Base-by-base conservation (phyloP, 2,797 vertebrate species). In the Melanotaenia trifasciata region DNA sequence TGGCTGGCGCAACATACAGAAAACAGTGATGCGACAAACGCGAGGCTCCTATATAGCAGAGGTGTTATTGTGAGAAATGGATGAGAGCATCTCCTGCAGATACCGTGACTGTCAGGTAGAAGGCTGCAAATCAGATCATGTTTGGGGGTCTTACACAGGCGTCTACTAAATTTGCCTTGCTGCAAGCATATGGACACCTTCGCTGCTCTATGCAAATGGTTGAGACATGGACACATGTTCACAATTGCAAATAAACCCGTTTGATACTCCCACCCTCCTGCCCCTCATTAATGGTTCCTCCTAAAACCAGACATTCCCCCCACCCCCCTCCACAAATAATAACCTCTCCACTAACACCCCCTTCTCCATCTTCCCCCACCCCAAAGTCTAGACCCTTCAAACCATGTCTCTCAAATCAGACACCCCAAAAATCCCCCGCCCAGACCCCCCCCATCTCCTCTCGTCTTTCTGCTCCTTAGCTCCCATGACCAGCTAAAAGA, bases 181-280 rank as follows among this genome's bases (percentile, higher is more conserved):
- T 61, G 11, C 57, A 14, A 58, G 87, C 93, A 93, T 93, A 93
- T 93, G 93, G 91, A 80, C 79, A 63, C 74, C 82, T 87, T 84
- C 63, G 9, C 86, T 67, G 75, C 81, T 85, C 76, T 93, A 95
- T 95, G 94, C 91, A 94, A 95, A 95, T 93, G 74, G 45, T 13
- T 45, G 61, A 88, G 85, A 85, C 78, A 40, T 81, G 78, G 87
- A 92, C 89, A 92, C 88, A 91, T 88, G 84, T 89, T 88, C 79
- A 71, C 83, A 89, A 86, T 90, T 81, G 84, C 91, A 92, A 90
- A 91, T 91, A 91, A 87, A 86, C 84, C 73, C 24, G 63, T 35
- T n/a, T 54, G 10, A 26, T 26, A 43, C 35, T 32, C 24, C 60
- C 30, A 53, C 80, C 68, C 68, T 66, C 65, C 72, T 70, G 53